Conservation (phyloP, 2,113 vertebrate genomes). For the Hydrochoerus hydrochaeris region DNA sequence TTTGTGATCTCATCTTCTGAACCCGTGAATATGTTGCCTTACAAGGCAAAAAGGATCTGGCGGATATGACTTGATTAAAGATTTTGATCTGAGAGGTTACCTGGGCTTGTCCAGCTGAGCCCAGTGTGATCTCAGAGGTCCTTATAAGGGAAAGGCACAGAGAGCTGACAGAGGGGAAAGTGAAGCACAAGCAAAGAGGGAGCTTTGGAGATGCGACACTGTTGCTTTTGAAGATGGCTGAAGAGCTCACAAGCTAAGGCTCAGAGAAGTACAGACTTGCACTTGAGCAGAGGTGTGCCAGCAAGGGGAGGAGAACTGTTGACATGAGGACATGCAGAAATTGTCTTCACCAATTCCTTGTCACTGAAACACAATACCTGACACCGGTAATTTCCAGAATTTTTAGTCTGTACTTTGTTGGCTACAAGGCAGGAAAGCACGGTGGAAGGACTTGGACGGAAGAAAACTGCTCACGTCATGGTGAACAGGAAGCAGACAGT, state of each 20-base stretch:
- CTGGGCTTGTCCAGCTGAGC: neutral
- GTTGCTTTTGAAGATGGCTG: neutral
- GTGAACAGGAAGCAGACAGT: neutral
- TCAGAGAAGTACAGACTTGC: neutral
- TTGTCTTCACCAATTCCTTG: neutral
- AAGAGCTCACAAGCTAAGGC: neutral
- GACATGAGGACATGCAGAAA: neutral
- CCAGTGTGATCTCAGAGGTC: neutral
- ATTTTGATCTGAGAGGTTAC: neutral
- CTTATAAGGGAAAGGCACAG: neutral
- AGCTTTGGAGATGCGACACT: neutral
- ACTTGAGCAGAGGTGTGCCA: neutral
- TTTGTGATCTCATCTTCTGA: neutral
- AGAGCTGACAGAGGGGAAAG: neutral
- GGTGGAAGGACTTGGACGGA: neutral
- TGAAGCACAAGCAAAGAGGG: neutral
- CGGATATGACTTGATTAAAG: neutral
- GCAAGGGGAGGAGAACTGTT: neutral
- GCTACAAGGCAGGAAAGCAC: neutral
- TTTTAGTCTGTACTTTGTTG: neutral
- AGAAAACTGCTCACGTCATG: neutral
- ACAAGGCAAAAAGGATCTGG: neutral
- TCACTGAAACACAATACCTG: neutral
- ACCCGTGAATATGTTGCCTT: neutral
- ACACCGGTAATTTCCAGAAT: neutral